phyloP scores from a whole-genome alignment of 2,113 vertebrate species.

The Sphyrna mokarran region DNA sequence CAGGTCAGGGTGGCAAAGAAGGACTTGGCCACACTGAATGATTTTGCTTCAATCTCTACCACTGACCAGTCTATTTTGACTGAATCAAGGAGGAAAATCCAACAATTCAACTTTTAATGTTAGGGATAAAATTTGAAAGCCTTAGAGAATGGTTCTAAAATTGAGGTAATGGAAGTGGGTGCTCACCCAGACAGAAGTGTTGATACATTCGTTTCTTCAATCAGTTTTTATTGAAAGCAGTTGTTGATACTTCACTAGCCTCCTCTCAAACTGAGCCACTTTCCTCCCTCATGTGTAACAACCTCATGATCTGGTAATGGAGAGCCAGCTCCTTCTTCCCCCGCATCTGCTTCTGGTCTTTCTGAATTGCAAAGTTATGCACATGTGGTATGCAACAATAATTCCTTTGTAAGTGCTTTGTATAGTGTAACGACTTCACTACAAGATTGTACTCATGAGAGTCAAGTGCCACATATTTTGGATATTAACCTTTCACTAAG shows the following conservation, averaged over 20 bases:
- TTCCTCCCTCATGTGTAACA: not conserved
- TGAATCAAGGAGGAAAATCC: not conserved
- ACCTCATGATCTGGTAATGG: not conserved
- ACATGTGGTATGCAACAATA: slow-evolving; percentile 21
- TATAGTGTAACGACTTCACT: not conserved
- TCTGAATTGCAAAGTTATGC: slow-evolving; percentile 19
- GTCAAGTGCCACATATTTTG: slow-evolving; percentile 31
- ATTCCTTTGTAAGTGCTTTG: slow-evolving; percentile 24
- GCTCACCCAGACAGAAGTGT: not conserved
- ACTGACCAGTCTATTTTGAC: not conserved
- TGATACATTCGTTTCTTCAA: not conserved
- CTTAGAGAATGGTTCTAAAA: not conserved
- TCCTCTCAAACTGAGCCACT: not conserved
- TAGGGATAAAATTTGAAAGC: not conserved
- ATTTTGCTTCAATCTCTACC: not conserved
- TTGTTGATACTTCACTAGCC: not conserved
- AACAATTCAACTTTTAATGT: not conserved
- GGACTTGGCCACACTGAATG: too few species aligned
- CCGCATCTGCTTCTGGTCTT: slow-evolving; percentile 14
- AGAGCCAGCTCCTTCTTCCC: not conserved
- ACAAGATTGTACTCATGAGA: slow-evolving; percentile 11
- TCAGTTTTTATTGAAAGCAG: not conserved
- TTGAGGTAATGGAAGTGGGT: not conserved
- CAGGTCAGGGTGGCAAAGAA: not conserved
- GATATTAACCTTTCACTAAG: slow-evolving; percentile 1